phyloP scores from a whole-genome alignment of 2,113 vertebrate species.

The Colius striatus region DNA sequence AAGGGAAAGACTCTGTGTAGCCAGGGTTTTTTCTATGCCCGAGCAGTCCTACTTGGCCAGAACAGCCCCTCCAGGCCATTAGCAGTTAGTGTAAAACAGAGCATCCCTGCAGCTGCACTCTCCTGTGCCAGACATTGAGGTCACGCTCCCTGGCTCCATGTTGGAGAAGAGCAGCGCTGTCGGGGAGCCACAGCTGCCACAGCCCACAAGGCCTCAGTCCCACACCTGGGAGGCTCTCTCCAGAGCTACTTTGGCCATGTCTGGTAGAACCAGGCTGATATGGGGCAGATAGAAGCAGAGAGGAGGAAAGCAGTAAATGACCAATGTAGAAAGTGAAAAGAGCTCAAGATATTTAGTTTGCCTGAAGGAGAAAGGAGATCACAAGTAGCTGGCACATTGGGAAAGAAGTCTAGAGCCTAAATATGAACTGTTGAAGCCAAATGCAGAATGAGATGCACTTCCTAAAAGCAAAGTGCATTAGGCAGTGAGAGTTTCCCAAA shows the following conservation, averaged over 20 bases:
- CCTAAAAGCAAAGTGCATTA: constrained; percentile 30
- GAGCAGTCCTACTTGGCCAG: constrained; percentile 42
- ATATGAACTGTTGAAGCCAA: background rate
- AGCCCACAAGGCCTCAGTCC: background rate
- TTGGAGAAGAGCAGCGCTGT: background rate
- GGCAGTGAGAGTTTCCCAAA: constrained; percentile 27
- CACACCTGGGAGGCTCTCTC: background rate
- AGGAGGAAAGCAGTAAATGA: background rate
- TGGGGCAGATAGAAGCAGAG: background rate
- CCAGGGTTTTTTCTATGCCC: constrained; percentile 36
- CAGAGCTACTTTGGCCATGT: background rate
- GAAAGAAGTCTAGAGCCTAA: background rate
- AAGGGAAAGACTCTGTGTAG: constrained; percentile 1
- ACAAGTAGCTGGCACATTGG: background rate
- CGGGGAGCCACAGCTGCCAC: fast-evolving
- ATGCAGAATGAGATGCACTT: background rate
- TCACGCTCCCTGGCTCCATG: background rate
- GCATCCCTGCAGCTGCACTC: constrained; percentile 23
- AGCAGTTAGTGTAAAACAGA: constrained; percentile 28
- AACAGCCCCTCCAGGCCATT: background rate
- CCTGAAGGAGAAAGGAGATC: background rate
- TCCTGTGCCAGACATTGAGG: constrained; percentile 36
- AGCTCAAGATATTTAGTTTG: background rate
- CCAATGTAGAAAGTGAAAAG: background rate
- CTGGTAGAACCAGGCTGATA: background rate